Evolutionary conservation across 2,113 vertebrate species (phyloP).

Genomic region (Myocastor coypus): DNA sequence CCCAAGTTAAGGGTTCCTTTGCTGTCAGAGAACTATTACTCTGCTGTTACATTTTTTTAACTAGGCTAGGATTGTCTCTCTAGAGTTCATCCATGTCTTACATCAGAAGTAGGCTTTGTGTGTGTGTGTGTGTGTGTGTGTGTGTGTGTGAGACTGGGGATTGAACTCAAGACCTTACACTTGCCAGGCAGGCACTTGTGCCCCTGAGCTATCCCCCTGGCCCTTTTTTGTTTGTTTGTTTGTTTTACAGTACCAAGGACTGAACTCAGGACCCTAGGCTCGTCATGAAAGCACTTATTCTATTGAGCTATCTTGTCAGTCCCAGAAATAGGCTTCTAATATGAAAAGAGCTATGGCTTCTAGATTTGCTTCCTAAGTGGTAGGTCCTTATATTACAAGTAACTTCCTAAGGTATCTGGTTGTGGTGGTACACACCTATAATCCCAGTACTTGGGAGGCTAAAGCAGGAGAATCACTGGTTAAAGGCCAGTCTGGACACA

Average conservation of each 20-base stretch:
- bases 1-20: background rate
- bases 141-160: too few species aligned
- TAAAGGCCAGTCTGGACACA: background rate
- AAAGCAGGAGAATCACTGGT: background rate
- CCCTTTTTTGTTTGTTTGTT: too few species aligned
- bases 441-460: background rate
- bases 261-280: too few species aligned
- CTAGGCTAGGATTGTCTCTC: background rate
- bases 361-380: background rate
- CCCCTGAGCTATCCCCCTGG: too few species aligned
- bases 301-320: too few species aligned
- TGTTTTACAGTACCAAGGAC: background rate
- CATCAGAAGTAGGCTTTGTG: slow-evolving; percentile 31
- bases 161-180: too few species aligned
- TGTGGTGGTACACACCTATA: background rate
- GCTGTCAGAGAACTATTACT: slow-evolving; percentile 1
- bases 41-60: background rate
- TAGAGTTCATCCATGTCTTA: background rate
- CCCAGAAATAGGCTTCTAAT: slow-evolving; percentile 25
- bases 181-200: too few species aligned
- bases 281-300: too few species aligned
- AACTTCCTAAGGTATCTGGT: background rate
- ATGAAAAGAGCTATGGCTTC: background rate
- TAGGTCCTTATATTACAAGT: slow-evolving; percentile 16
- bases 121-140: background rate